Evolutionary conservation across 92 coral and sea anemone species (phyloP).

Genomic region (Anthopleura xanthogrammica): DNA sequence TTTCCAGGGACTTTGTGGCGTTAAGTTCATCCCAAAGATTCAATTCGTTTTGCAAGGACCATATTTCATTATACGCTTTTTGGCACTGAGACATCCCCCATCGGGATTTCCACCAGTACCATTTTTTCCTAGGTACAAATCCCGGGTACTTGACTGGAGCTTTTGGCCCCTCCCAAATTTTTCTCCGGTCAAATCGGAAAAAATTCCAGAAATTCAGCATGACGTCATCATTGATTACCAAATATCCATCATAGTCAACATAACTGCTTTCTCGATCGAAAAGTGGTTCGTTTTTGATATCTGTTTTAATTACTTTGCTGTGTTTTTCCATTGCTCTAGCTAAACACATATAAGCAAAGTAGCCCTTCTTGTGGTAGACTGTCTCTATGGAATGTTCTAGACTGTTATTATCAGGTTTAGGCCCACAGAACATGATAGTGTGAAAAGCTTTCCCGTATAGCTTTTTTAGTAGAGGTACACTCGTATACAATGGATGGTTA

Average conservation of each 20-base stretch:
- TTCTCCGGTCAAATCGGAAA: conserved; percentile 43
- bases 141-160: conserved; percentile 46
- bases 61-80: conserved; percentile 70
- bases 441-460: conserved; percentile 73
- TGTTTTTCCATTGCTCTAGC: conserved; percentile 74
- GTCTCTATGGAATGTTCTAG: conserved; percentile 54
- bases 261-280: not conserved
- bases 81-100: conserved; percentile 79
- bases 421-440: conserved; percentile 76
- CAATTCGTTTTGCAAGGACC: conserved; percentile 32
- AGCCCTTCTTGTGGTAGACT: conserved; percentile 60
- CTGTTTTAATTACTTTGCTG: not conserved
- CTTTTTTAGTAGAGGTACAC: conserved; percentile 51
- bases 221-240: conserved; percentile 81
- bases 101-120: conserved; percentile 87
- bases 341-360: conserved; percentile 74
- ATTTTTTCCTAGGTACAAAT: conserved; percentile 42
- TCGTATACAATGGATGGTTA: conserved; percentile 70
- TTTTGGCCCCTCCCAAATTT: conserved; percentile 86
- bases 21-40: conserved; percentile 13
- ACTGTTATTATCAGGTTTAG: conserved; percentile 17
- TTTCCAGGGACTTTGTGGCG: conserved; percentile 22
- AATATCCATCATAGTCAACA: conserved; percentile 52
- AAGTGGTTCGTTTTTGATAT: not conserved
- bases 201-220: conserved; percentile 85